Conservation (phyloP, 2,888 invertebrate species). For the Taenaris catops region DNA sequence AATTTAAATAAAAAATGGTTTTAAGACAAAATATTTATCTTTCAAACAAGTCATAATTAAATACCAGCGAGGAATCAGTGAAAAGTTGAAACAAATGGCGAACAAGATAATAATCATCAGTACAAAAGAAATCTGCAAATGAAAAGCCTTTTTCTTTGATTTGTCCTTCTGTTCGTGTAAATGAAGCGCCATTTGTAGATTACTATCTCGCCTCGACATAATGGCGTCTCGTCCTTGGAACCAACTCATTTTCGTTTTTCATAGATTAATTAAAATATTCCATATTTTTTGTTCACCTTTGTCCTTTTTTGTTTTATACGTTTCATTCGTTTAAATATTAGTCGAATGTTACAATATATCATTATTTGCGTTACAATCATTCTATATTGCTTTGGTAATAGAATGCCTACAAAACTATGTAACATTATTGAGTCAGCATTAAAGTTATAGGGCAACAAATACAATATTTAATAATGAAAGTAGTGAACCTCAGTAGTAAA, state of each 20-base stretch:
- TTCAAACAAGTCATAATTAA: background rate
- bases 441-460: too few relatives aligned
- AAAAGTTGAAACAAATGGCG: conserved; percentile 28
- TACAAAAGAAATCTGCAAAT: conserved; percentile 26
- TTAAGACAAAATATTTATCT: background rate
- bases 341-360: too few relatives aligned
- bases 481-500: too few relatives aligned
- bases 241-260: conserved; percentile 10
- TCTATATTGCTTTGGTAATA: too few relatives aligned
- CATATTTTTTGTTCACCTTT: conserved; percentile 4
- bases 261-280: conserved; percentile 13
- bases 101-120: conserved; percentile 36
- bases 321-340: too few relatives aligned
- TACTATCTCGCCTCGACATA: conserved; percentile 13
- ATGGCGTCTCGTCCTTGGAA: conserved; percentile 9
- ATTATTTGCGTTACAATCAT: too few relatives aligned
- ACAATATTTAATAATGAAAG: too few relatives aligned
- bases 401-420: too few relatives aligned
- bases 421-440: too few relatives aligned
- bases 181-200: conserved; percentile 43
- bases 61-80: conserved; percentile 1
- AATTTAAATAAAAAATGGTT: too few relatives aligned
- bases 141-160: conserved; percentile 53
- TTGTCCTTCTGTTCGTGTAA: conserved; percentile 53
- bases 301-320: background rate